Evolutionary conservation across 2,113 vertebrate genomes (phyloP), one percentile per base, ranked within the genome.

Genomic region (Numida meleagris): DNA sequence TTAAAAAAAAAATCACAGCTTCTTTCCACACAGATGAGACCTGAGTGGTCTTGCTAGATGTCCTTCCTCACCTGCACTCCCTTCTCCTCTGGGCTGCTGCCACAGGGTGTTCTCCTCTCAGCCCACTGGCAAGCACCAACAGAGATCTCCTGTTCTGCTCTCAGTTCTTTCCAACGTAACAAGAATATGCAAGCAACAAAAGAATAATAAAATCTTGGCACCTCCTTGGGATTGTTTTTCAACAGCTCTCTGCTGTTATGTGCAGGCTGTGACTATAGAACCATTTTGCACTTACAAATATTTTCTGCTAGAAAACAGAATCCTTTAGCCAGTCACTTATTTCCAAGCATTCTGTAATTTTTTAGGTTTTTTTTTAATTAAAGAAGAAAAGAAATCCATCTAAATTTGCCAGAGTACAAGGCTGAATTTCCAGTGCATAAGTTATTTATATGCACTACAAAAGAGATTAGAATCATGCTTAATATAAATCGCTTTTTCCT

Each of bases 401-500:
- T 90, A 88, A 94, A 90, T 76, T 78, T 71, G 29, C 9, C 16
- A 86, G 53, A 86, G 89, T 57, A 82, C 13, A 53, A 25, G n/a
- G 9, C 55, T 88, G 72, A 77, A 74, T 91, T 86, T 95, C 87
- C 38, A 63, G 38, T 55, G 63, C 23, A 27, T 29, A 70, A 89
- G 51, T 92, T 95, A 86, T 68, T 91, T 94, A 82, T 71, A 89
- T 38, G 34, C 53, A 40, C 78, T 85, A 63, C n/a, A 82, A 84
- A 72, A 63, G 55, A 62, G 65, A 94, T 93, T 85, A 94, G 42
- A 67, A 77, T 90, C 70, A 18, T 17, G 70, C 68, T 88, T 84
- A 86, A 87, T 82, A 82, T 58, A 92, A 94, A 94, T 87, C 36
- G 27, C 14, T 92, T 91, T 92, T 72, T 48, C 48, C 38, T 96